Evolutionary conservation across 2,888 invertebrate genomes (phyloP).

Genomic region (Parnassius apollo): DNA sequence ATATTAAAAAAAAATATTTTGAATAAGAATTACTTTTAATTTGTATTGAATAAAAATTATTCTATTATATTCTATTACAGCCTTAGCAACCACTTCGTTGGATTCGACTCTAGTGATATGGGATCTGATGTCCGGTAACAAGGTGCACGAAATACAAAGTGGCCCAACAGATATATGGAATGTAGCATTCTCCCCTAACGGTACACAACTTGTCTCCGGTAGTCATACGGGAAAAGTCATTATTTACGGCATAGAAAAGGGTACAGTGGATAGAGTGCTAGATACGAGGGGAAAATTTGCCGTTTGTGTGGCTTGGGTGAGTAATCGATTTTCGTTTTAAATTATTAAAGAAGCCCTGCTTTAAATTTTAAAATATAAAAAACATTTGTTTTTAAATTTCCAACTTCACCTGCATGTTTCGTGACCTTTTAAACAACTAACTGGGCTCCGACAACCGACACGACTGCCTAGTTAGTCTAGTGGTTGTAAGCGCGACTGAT

Average conservation of each 20-base stretch:
- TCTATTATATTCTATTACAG: conserved; percentile 54
- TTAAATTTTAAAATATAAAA: no score
- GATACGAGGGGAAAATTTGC: conserved; percentile 97
- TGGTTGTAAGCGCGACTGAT: no score
- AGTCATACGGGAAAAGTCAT: conserved; percentile 95
- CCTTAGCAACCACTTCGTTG: conserved; percentile 93
- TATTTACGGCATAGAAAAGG: conserved; percentile 91
- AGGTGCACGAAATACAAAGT: conserved; percentile 90
- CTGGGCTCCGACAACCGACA: no score
- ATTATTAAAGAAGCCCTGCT: no score
- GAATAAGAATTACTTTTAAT: no score
- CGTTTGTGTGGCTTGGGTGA: conserved; percentile 95
- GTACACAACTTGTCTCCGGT: conserved; percentile 92
- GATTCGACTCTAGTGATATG: conserved; percentile 95
- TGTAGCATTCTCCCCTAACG: conserved; percentile 95
- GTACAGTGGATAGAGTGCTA: conserved; percentile 88
- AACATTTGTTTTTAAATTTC: no score
- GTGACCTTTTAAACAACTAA: no score
- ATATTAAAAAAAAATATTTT: no score
- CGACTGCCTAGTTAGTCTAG: no score
- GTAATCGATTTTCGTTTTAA: conserved; percentile 46
- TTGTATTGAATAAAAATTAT: no score
- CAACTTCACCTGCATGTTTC: no score
- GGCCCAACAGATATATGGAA: conserved; percentile 96
- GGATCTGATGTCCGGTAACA: conserved; percentile 92